Conservation (phyloP, 2,113 vertebrate genomes). For the Tonatia bakeri region DNA sequence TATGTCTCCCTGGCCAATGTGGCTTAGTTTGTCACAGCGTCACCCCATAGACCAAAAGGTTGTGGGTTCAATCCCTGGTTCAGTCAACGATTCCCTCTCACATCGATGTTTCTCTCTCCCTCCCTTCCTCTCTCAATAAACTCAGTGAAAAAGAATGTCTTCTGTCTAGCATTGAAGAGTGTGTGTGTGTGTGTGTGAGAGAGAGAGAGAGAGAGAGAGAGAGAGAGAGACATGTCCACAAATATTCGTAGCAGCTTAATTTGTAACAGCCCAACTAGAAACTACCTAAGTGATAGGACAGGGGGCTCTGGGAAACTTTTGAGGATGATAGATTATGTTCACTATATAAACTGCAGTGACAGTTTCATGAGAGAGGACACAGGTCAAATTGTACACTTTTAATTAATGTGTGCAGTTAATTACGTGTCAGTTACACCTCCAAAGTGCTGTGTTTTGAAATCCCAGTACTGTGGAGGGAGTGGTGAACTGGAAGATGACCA, state of each 20-base stretch:
- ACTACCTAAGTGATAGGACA: neutral
- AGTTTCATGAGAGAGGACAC: neutral
- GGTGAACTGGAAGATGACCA: neutral
- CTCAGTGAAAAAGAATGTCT: no score
- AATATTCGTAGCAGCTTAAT: neutral
- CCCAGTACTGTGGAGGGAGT: neutral
- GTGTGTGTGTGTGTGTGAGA: no score
- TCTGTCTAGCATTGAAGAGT: no score
- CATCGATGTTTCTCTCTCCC: no score
- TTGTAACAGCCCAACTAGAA: neutral
- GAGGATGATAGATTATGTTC: neutral
- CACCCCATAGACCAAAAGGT: no score
- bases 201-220: no score
- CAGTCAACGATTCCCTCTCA: no score
- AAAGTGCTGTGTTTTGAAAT: neutral
- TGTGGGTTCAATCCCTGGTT: no score
- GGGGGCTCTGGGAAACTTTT: neutral
- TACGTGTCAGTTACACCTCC: neutral
- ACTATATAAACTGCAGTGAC: neutral
- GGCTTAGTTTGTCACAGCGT: no score
- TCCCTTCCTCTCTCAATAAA: no score
- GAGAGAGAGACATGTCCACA: neutral
- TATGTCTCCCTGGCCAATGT: neutral
- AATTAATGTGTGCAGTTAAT: neutral
- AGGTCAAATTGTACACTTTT: neutral